Conservation (phyloP, 2,888 invertebrate species). For the Tortricodes alternella region DNA sequence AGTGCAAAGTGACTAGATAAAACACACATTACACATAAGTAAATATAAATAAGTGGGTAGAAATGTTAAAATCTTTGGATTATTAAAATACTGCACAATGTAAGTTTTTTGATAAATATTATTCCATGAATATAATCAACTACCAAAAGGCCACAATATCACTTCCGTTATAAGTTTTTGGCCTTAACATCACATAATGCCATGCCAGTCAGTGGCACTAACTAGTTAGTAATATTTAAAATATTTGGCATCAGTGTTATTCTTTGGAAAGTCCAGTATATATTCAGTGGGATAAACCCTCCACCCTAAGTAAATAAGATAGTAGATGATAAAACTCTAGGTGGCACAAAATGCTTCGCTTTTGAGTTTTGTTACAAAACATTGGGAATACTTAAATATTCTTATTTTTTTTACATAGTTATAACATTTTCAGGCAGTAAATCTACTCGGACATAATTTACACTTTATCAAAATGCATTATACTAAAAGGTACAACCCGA, state of each 20-base stretch:
- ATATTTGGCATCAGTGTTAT: neutral
- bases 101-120: constrained; percentile 24
- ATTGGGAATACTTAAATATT: neutral
- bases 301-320: no score
- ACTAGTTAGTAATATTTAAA: neutral
- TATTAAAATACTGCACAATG: constrained; percentile 20
- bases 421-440: constrained; percentile 10
- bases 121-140: constrained; percentile 31
- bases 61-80: constrained; percentile 21
- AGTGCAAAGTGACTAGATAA: constrained; percentile 25
- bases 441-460: neutral
- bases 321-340: constrained; percentile 17
- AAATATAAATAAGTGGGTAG: constrained; percentile 3
- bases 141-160: constrained; percentile 74
- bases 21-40: constrained; percentile 16
- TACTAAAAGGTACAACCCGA: constrained; percentile 7
- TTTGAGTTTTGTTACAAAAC: no score
- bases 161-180: constrained; percentile 50
- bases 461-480: constrained; percentile 15
- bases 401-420: neutral
- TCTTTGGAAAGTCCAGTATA: constrained; percentile 10
- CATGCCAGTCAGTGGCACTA: constrained; percentile 1
- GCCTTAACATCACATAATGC: constrained; percentile 10
- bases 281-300: constrained; percentile 6
- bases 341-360: no score